A percentile compares a stretch with the other conserved stretches of the same genome.
phyloP scores from a whole-genome alignment of 2,888 invertebrate genomes.

The Orgyia antiqua region DNA sequence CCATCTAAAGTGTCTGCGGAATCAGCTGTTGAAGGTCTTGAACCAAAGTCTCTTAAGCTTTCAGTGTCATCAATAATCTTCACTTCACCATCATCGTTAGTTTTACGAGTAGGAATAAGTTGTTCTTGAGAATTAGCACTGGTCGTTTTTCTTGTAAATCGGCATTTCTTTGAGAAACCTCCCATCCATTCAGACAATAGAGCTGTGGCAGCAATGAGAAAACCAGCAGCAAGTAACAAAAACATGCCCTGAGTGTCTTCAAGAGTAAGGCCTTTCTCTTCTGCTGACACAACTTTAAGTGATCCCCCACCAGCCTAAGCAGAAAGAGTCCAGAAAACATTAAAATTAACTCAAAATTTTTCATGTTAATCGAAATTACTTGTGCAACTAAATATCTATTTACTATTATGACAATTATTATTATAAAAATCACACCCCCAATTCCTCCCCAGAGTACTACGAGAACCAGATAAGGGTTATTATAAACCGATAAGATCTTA shows the following conservation, averaged over 20 bases:
- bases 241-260: slow-evolving; percentile 92
- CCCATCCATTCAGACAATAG: slow-evolving; percentile 85
- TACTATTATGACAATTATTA: no score
- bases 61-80: slow-evolving; percentile 25
- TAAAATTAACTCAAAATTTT: no score
- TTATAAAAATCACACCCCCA: no score
- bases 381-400: no score
- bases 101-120: slow-evolving; percentile 32
- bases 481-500: no score
- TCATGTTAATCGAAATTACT: no score
- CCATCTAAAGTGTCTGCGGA: slow-evolving; percentile 56
- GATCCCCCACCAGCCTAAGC: slow-evolving; percentile 59
- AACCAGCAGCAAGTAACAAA: slow-evolving; percentile 83
- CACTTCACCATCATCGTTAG: slow-evolving; percentile 20
- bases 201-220: slow-evolving; percentile 79
- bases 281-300: slow-evolving; percentile 64
- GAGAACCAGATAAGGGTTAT: no score
- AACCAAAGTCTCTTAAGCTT: slow-evolving; percentile 33
- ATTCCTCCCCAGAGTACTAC: no score
- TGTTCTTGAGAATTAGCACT: slow-evolving; percentile 34
- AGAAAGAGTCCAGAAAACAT: no score
- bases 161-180: slow-evolving; percentile 81
- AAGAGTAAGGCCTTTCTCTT: slow-evolving; percentile 85
- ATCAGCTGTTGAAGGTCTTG: slow-evolving; percentile 37
- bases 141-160: slow-evolving; percentile 34